Conservation (phyloP, 2,113 vertebrate species). For the Ancistrus triradiatus region DNA sequence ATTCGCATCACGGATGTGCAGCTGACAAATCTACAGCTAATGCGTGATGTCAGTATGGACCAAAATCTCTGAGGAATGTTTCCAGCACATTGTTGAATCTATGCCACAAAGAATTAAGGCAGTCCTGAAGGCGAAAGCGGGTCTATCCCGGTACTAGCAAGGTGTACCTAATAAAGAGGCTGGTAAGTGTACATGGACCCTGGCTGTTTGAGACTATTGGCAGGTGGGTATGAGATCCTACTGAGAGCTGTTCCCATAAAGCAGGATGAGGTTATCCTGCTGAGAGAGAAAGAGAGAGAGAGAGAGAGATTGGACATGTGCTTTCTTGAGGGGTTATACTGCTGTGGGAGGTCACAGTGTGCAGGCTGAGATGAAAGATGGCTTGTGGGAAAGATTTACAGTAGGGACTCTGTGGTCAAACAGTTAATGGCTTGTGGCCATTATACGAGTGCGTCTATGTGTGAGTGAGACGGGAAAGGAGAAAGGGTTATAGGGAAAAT, state of each 20-base stretch:
- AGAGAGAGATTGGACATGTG: constrained; percentile 18
- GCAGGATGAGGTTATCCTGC: background rate
- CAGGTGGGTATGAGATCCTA: no score
- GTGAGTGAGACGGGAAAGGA: constrained; percentile 11
- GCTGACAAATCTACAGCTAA: no score
- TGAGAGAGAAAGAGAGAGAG: background rate
- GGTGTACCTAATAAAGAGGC: no score
- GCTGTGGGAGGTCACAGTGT: constrained; percentile 27
- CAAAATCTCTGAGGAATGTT: no score
- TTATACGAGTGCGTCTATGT: constrained; percentile 22
- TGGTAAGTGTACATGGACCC: no score
- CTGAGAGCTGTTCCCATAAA: background rate
- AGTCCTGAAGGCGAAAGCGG: no score
- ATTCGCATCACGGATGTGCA: no score
- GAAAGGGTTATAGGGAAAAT: constrained; percentile 13
- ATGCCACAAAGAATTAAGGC: no score
- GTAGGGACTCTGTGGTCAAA: constrained; percentile 42
- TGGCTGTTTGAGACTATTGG: no score
- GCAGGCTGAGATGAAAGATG: constrained; percentile 34
- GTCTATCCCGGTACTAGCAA: no score
- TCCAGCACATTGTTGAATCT: no score
- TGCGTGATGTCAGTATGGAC: no score
- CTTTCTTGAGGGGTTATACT: constrained; percentile 19
- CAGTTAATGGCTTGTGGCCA: constrained; percentile 43
- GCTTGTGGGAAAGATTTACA: constrained; percentile 45